Evolutionary conservation across 2,888 invertebrate genomes (phyloP).

Genomic region (Latheticus oryzae): DNA sequence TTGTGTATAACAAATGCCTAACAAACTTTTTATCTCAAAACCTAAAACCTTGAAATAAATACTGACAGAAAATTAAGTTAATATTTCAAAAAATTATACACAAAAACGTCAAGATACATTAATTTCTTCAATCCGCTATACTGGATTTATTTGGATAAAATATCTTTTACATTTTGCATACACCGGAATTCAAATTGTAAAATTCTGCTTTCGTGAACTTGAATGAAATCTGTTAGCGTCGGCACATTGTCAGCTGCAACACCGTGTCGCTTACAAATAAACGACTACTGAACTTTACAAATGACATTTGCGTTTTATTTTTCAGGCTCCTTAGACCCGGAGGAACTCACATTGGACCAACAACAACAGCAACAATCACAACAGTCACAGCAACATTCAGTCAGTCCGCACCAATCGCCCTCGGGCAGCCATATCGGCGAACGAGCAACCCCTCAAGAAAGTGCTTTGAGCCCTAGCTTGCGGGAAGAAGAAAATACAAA

Average conservation of each 20-base stretch:
- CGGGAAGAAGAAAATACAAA: slow-evolving; percentile 82
- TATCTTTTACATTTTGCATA: too few relatives aligned
- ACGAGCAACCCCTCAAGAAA: slow-evolving; percentile 68
- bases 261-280: slow-evolving; percentile 17
- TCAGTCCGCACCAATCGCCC: slow-evolving; percentile 59
- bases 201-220: slow-evolving; percentile 6
- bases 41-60: too few relatives aligned
- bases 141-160: too few relatives aligned
- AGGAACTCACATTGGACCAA: slow-evolving; percentile 79
- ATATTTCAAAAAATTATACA: too few relatives aligned
- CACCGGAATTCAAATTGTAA: slow-evolving; percentile 3
- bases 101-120: too few relatives aligned
- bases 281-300: slow-evolving; percentile 11
- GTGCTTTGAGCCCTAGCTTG: slow-evolving; percentile 71
- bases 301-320: slow-evolving; percentile 58
- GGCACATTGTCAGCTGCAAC: slow-evolving; percentile 33
- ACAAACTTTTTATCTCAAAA: too few relatives aligned
- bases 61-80: too few relatives aligned
- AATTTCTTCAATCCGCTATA: too few relatives aligned
- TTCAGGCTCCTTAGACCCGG: slow-evolving; percentile 83
- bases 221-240: slow-evolving; percentile 26
- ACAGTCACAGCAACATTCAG: slow-evolving; percentile 42
- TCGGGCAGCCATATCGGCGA: slow-evolving; percentile 66
- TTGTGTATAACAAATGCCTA: too few relatives aligned
- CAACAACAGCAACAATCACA: slow-evolving; percentile 55